Evolutionary conservation across 2,113 vertebrate genomes (phyloP), one percentile per base, ranked within the genome.

Genomic region (Oryzias melastigma): DNA sequence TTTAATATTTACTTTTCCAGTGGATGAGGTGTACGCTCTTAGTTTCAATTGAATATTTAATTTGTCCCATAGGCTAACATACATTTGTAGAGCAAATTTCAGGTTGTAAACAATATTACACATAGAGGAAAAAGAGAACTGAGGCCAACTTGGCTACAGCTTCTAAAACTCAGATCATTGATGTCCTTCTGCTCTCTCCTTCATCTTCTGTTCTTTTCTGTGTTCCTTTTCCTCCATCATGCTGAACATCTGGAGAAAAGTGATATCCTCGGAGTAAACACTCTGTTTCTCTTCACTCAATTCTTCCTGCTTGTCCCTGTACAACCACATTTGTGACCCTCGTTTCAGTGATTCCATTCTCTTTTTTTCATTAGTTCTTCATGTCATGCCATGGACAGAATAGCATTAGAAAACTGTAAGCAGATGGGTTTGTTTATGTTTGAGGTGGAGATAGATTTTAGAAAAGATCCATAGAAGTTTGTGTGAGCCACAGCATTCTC

Each of bases 161-260:
- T 16, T 47, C 40, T 22, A 7, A 60, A 66, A 45, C 42, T 61
- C 53, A 43, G 25, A 63, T 65, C 49, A 46, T 57, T 85, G 70
- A 57, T 67, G 50, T 75, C 76, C 47, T 55, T 66, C 63, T 60
- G 53, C 52, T 71, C 57, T 43, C 47, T 62, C 57, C 27, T 57
- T 66, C 47, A 27, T 56, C 73, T 44, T n/a, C 68, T 71, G 68
- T 52, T 53, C 50, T 46, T 19, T 65, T 72, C 63, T 62, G 57
- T 52, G 56, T 75, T 55, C 53, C 46, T 65, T 77, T 84, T 86
- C 72, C 80, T 78, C 72, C 69, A 57, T 69, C 69, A 65, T 79
- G 77, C 79, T 76, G 53, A 86, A 85, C 88, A 90, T 91, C 90
- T 90, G 90, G 85, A 88, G 87, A 91, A 88, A 69, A 89, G 81